Evolutionary conservation across 2,797 vertebrate genomes (phyloP).

Genomic region (Enteromius treurensis): DNA sequence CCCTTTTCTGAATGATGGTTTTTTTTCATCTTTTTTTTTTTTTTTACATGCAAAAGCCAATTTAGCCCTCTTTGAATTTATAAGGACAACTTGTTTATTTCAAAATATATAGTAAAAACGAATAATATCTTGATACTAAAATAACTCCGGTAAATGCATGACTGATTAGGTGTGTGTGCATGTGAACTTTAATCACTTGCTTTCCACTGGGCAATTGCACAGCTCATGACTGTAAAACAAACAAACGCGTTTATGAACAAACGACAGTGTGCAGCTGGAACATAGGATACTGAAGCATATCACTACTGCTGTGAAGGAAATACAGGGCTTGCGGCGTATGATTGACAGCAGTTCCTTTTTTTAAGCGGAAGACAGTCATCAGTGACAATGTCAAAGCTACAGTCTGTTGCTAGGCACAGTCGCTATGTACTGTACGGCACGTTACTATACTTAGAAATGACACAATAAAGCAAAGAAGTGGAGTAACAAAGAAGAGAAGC

Average conservation of each 20-base stretch:
- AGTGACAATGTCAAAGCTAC: conserved; percentile 10
- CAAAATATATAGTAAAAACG: background rate
- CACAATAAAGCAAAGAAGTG: conserved; percentile 15
- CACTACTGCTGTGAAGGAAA: background rate
- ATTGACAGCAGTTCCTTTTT: conserved; percentile 7
- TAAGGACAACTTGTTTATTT: too few species aligned
- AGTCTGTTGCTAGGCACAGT: conserved; percentile 33
- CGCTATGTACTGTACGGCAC: conserved; percentile 9
- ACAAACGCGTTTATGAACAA: conserved; percentile 9
- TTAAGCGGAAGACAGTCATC: conserved; percentile 17
- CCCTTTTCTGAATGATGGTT: background rate
- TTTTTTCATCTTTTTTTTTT: conserved; percentile 1
- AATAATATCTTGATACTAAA: background rate
- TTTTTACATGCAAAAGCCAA: background rate
- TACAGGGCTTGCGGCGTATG: background rate
- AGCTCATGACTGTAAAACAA: conserved; percentile 26
- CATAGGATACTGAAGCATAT: conserved; percentile 20
- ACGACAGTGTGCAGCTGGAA: background rate
- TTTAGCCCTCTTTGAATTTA: too few species aligned
- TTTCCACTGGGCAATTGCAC: conserved; percentile 26
- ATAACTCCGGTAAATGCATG: conserved; percentile 17
- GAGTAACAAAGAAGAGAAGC: conserved; percentile 17
- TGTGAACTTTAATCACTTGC: conserved; percentile 38
- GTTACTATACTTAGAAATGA: conserved; percentile 23
- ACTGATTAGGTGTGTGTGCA: background rate